Evolutionary conservation across 2,797 vertebrate species (phyloP), one percentile per base, ranked within the genome.

Genomic region (Pteropus rufus): DNA sequence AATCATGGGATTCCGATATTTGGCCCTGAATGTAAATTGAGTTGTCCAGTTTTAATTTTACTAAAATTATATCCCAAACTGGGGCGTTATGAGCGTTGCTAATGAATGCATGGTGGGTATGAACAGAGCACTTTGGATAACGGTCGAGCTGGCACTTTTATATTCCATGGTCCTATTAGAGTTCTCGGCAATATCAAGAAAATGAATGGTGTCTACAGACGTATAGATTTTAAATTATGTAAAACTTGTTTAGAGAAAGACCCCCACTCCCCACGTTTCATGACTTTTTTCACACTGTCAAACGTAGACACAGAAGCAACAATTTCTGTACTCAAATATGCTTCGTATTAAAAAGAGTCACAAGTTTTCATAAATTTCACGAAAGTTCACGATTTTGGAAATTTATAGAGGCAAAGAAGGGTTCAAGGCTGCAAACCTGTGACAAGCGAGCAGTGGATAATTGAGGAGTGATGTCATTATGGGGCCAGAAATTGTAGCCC

Each of bases 321-420:
- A 11, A n/a, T 95, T 90, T 60, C 49, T 5, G n/a, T 62, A 34
- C 11, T 11, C 31, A 4, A 31, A 54, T 39, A 18, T 39, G 18
- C 12, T 87, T 46, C 34, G 2, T 46, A 14, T 79, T 54, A 87
- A 64, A 75, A 84, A 56, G 15, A 39, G 36, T 23, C 49, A 46
- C 5, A 21, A 5, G 7, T 41, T 79, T 93, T 67, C 77, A 1
- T 15, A 62, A 79, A 56, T 46, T 87, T 44, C 67, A 79, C 21
- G 64, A 36, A 81, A 31, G 39, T 23, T 46, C 46, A 21, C 23
- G 41, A 24, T 73, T 81, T 75, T 16, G 60, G 56, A 83, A 97
- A 97, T 97, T 65, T 91, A 87, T n/a, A 70, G 49, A 89, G 9
- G 39, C 52, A 83, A 15, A 82, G 91, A 95, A 31, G 54, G 24